These are phyloP conservation scores for Cryptotermes secundus DNA, from an alignment of 1,140 invertebrate genomes.

Conservation along the genomic window DNA sequence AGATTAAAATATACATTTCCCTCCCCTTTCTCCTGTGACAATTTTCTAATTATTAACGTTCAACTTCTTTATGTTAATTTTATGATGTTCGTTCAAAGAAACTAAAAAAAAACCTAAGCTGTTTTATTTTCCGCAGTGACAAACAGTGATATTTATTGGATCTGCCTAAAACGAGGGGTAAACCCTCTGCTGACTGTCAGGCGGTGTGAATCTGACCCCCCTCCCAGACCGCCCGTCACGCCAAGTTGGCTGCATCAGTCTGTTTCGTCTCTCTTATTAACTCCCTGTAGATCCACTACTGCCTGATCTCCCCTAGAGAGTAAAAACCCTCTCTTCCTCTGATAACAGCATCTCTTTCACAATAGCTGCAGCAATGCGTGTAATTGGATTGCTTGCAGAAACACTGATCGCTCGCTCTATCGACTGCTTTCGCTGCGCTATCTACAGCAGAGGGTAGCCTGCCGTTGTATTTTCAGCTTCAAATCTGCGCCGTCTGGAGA, in stretches of 20 bases:
- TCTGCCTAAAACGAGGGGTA: no score
- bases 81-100: no score
- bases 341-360: background rate
- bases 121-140: no score
- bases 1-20: no score
- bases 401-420: background rate
- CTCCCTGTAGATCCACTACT: background rate
- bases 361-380: slow-evolving; percentile 3
- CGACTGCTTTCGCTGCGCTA: background rate
- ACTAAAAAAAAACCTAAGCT: no score
- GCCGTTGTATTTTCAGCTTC: background rate
- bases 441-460: background rate
- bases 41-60: no score
- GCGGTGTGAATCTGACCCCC: no score
- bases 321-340: background rate
- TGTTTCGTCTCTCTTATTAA: slow-evolving; percentile 16
- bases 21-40: no score
- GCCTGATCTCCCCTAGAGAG: background rate
- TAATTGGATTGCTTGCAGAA: slow-evolving; percentile 28
- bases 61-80: no score
- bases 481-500: background rate
- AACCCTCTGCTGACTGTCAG: no score
- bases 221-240: background rate
- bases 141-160: no score
- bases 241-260: background rate